These are phyloP conservation scores for Heteromormyrus szaboi DNA, from an alignment of 2,797 vertebrate species.

Conservation along the genomic window DNA sequence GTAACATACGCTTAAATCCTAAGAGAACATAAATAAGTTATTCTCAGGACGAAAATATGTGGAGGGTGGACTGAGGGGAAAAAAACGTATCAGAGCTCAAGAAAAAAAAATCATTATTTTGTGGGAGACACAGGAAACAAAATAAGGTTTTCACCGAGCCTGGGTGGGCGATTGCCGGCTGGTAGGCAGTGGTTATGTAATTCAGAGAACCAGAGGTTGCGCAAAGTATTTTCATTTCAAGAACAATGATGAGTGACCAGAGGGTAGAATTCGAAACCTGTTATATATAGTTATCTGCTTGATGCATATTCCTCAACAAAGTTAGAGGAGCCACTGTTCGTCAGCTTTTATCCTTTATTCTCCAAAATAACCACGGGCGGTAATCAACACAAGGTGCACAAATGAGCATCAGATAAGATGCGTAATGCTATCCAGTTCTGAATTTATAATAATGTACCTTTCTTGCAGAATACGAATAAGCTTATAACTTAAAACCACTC, in stretches of 20 bases:
- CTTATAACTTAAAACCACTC: not conserved
- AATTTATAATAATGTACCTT: not conserved
- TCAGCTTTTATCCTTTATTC: constrained; percentile 37
- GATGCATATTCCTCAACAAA: constrained; percentile 38
- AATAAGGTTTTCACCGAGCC: constrained; percentile 51
- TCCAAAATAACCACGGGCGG: constrained; percentile 38
- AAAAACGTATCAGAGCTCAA: constrained; percentile 26
- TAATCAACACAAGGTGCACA: constrained; percentile 36
- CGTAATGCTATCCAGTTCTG: not conserved
- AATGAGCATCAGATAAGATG: constrained; percentile 24
- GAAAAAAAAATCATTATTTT: constrained; percentile 31
- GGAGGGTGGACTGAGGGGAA: not conserved
- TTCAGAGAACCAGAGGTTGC: constrained; percentile 37
- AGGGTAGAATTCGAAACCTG: constrained; percentile 46
- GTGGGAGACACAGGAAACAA: constrained; percentile 27
- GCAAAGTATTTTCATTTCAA: constrained; percentile 42
- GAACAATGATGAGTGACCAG: constrained; percentile 54
- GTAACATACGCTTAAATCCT: not conserved
- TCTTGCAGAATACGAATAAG: not conserved
- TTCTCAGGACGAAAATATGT: constrained; percentile 7
- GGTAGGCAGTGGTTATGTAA: constrained; percentile 61
- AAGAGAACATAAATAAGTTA: not conserved
- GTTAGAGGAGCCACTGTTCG: constrained; percentile 38
- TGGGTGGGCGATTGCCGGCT: constrained; percentile 59
- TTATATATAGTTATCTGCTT: constrained; percentile 53